Conservation (phyloP, 1,140 invertebrate species). For the Brachionus paranguensis region DNA sequence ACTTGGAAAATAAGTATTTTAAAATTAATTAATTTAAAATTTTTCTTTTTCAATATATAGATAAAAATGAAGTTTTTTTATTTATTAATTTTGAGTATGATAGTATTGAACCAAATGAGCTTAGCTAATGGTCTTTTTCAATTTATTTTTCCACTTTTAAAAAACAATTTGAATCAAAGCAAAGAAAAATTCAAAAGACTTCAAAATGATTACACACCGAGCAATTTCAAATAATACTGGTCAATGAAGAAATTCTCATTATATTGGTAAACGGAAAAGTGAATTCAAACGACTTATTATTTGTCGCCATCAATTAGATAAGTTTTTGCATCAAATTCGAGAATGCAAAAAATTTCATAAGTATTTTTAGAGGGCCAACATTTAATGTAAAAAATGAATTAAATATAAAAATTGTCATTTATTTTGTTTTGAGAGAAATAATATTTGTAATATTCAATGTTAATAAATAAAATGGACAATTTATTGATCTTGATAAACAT, state of each 20-base stretch:
- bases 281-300: neutral
- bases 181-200: neutral
- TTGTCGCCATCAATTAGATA: neutral
- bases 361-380: neutral
- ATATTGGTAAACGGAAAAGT: neutral
- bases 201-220: neutral
- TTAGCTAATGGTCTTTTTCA: neutral
- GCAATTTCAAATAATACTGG: neutral
- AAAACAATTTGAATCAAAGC: neutral
- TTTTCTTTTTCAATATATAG: neutral
- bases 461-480: too few species aligned
- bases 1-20: too few species aligned
- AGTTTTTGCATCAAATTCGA: neutral
- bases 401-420: too few species aligned
- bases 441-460: too few species aligned
- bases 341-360: neutral
- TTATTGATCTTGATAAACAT: too few species aligned
- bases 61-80: neutral
- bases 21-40: too few species aligned
- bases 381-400: neutral
- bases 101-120: neutral
- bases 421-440: too few species aligned
- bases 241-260: conserved; percentile 4
- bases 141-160: neutral
- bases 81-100: neutral